Base-by-base conservation (phyloP, 2,888 invertebrate genomes). In the Xestia ashworthii region DNA sequence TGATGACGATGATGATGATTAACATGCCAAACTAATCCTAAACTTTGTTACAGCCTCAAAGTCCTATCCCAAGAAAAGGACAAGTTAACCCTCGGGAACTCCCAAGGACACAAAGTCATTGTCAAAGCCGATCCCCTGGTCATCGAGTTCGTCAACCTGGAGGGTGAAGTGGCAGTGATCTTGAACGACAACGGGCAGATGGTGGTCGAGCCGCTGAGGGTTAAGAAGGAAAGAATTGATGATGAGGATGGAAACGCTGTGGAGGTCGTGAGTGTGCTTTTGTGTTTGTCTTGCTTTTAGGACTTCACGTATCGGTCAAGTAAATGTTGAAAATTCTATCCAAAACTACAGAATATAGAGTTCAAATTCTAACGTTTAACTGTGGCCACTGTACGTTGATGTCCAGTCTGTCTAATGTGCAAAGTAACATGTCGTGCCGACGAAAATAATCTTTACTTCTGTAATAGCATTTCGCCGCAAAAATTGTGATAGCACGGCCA, bases 131-230 rank as follows among this genome's bases (percentile, higher is more conserved):
- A 97, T 74, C 99, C 99, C 0, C 98, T 99, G 90, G 98, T 98
- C 92, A 93, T 99, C 8, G 99, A 99, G 93, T 97, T 99, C 89
- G 98, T 97, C 88, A 97, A 98, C 81, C 97, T 97, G 78, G 97
- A 98, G 55, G 97, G 97, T 44, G 97, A 97, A 0, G 97, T 99
- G 19, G 98, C 98, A 0, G 97, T 99, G 19, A 97, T 98, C 38
- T 96, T 98, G 32, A 99, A 99, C 95, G 98, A 98, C 38, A 98
- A 98, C 89, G 98, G 99, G n/a, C 97, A 99, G 86, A 97, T 99
- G 94, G 97, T 98, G 88, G 98, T 99, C 92, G 99, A 99, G 92
- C 99, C 99, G 84, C 97, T 98, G 84, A 97, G 99, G 85, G 95
- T 95, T 44, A 99, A 98, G 92, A 97, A 97, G 69, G 97, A 97